Base-by-base conservation (phyloP, 2,888 invertebrate species). In the Cylindroiulus punctatus region DNA sequence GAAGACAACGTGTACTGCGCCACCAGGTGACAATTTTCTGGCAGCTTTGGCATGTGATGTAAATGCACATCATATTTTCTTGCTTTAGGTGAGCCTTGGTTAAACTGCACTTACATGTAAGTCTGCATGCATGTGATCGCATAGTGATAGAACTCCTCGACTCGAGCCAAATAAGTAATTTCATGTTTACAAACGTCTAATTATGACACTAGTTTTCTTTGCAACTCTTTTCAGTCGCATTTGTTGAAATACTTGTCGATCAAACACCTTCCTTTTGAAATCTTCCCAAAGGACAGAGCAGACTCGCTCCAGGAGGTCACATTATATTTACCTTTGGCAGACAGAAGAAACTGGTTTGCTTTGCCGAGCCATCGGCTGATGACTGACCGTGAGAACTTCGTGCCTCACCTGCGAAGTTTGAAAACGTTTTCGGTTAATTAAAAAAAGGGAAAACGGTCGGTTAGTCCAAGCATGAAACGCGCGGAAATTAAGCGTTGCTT, bases 191-290 rank as follows among this genome's bases (percentile, higher is more conserved):
- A 4, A 57, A 57, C 19, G 65, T 22, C 1, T 26, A 26, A 22
- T 65, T 65, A 26, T 65, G 65, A 22, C 65, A 65, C 65, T 26
- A 8, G 26, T 12, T 65, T 57, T n/a, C 12, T 65, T 65, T 26
- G 26, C 8, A 65, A 12, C 44, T 44, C 44, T 26, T 65, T 0
- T 57, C n/a, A 26, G 65, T 65, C 26, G 26, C 1, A 12, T 65
- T 65, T 65, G 65, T 65, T 65, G 65, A 65, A 65, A 26, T 65
- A 65, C 26, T 65, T 65, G 65, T 65, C 65, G 65, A 65, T 65
- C 65, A 65, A 26, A 65, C 65, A 65, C 22, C 26, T 22, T 65
- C 26, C 4, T n/a, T 52, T 14, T 65, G 22, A 65, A 44, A 26
- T 65, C 65, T 12, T 65, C 65, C 65, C 65, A 26, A 12, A 65